Percentiles rank a stretch among this genome's conserved stretches.
These are phyloP conservation scores for Caenorhabditis imperialis DNA, from an alignment of 2,888 invertebrate genomes.

Conservation along the genomic window DNA sequence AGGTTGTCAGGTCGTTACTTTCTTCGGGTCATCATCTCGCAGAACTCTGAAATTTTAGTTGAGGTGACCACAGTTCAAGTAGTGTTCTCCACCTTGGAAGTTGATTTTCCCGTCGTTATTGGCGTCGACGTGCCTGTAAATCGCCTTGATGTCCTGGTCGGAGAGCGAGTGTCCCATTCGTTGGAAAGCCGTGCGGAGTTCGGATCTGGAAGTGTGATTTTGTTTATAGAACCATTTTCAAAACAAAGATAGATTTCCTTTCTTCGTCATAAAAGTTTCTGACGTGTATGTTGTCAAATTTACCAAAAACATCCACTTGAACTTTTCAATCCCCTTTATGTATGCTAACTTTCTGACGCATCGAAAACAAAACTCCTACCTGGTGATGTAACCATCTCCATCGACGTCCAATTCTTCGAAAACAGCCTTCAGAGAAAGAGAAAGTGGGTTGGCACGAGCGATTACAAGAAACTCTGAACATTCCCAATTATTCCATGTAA, in stretches of 20 bases:
- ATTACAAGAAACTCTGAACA: conserved; percentile 74
- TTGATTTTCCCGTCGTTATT: conserved; percentile 79
- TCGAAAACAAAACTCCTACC: conserved; percentile 42
- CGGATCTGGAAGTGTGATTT: conserved; percentile 74
- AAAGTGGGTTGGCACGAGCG: conserved; percentile 77
- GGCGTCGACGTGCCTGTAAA: conserved; percentile 79
- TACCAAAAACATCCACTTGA: too few relatives aligned
- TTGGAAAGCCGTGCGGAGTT: conserved; percentile 79
- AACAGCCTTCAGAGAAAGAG: conserved; percentile 75
- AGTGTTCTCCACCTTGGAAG: conserved; percentile 70
- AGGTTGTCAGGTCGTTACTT: conserved; percentile 48
- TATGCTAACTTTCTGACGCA: too few relatives aligned
- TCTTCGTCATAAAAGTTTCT: too few relatives aligned
- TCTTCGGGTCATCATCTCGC: conserved; percentile 76
- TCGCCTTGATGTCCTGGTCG: conserved; percentile 77
- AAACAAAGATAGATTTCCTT: too few relatives aligned
- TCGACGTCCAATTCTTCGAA: conserved; percentile 78
- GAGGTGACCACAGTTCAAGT: neutral
- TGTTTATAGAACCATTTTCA: too few relatives aligned
- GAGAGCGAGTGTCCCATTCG: conserved; percentile 78
- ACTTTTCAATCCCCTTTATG: too few relatives aligned
- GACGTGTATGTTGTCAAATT: too few relatives aligned
- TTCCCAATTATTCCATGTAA: neutral
- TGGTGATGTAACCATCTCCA: conserved; percentile 77
- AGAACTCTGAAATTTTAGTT: conserved; percentile 68